These are phyloP conservation scores for Argyrosomus japonicus DNA, from an alignment of 2,113 vertebrate species.

Conservation along the genomic window DNA sequence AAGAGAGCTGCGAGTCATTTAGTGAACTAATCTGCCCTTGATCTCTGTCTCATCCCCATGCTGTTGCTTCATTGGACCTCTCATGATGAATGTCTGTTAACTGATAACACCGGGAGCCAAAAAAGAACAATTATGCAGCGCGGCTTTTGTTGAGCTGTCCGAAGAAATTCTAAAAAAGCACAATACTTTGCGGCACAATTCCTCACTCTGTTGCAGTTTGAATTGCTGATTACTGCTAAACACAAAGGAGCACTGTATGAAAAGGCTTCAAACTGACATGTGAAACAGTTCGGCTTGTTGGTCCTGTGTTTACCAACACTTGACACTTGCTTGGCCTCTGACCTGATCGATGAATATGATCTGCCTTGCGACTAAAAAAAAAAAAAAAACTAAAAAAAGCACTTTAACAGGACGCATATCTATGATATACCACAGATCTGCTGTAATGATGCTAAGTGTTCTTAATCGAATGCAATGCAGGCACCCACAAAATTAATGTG, in stretches of 20 bases:
- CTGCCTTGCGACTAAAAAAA: not conserved
- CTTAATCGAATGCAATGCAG: constrained; percentile 67
- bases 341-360: constrained; percentile 26
- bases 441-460: constrained; percentile 55
- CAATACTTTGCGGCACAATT: constrained; percentile 56
- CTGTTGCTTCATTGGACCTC: constrained; percentile 83
- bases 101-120: constrained; percentile 75
- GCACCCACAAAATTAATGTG: constrained; percentile 71
- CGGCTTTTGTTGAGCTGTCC: constrained; percentile 72
- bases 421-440: constrained; percentile 6
- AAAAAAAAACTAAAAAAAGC: not conserved
- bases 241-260: constrained; percentile 25
- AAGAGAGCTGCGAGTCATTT: constrained; percentile 85
- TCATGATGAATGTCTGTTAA: constrained; percentile 72
- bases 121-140: constrained; percentile 76
- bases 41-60: constrained; percentile 88
- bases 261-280: constrained; percentile 4
- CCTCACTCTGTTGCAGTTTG: constrained; percentile 36
- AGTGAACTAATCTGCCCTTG: constrained; percentile 91
- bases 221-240: constrained; percentile 32
- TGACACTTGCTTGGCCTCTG: constrained; percentile 30
- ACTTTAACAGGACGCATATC: not conserved
- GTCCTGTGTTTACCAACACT: constrained; percentile 45
- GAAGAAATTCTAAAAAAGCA: constrained; percentile 70
- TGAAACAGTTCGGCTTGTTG: not conserved